These are phyloP conservation scores for Machaerirhynchus nigripectus DNA, from an alignment of 2,113 vertebrate species.

Conservation along the genomic window DNA sequence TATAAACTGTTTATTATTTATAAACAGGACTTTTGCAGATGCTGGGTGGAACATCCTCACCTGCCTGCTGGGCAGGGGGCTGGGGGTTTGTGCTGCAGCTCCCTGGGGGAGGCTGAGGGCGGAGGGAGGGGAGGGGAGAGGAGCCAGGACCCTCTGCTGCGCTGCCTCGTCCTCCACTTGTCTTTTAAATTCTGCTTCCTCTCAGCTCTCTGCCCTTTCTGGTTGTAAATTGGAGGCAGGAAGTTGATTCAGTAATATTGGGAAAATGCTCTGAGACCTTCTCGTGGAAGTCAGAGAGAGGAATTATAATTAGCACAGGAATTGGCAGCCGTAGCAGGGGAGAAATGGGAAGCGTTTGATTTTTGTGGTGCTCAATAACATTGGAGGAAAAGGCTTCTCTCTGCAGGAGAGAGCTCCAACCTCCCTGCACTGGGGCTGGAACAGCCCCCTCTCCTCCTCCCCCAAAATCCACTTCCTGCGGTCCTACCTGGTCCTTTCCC, in stretches of 20 bases:
- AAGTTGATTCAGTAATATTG: background rate
- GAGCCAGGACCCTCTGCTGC: background rate
- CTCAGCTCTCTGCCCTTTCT: background rate
- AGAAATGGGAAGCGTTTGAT: background rate
- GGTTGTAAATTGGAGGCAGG: background rate
- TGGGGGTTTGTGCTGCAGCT: background rate
- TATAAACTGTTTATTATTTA: too few relatives aligned
- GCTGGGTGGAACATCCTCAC: background rate
- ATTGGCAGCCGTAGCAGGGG: slow-evolving; percentile 3
- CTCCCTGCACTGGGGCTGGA: background rate
- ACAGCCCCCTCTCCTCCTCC: background rate
- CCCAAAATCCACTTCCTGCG: background rate
- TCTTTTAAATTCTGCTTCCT: background rate
- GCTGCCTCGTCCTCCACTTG: background rate
- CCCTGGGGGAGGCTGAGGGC: background rate
- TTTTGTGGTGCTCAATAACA: background rate
- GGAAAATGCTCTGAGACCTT: slow-evolving; percentile 2
- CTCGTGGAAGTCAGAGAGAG: background rate
- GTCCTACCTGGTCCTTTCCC: background rate
- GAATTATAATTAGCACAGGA: slow-evolving; percentile 48
- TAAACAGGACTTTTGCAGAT: background rate
- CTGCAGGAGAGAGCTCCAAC: background rate
- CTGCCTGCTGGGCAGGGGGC: background rate
- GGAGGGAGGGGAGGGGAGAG: background rate
- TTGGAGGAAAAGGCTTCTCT: background rate